Base-by-base conservation (phyloP, 2,888 invertebrate genomes). In the Xestia ashworthii region DNA sequence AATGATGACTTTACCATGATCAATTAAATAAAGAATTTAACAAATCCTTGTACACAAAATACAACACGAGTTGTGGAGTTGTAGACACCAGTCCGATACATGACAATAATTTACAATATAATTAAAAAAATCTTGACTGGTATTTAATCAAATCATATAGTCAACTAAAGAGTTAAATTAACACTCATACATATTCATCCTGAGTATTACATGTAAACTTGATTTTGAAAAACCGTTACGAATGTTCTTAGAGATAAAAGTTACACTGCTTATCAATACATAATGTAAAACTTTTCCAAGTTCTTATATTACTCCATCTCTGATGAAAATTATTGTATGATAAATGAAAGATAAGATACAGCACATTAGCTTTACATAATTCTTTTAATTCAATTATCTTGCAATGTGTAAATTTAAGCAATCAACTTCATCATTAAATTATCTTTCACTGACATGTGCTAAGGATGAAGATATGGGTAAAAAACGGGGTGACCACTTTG, bases 321-420 rank as follows among this genome's bases (percentile, higher is more conserved):
- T 64, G 60, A 65, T 81, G 32, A 4, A 71, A 76, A 71, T 65
- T 38, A 73, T 76, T 81, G 22, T 53, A 19, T 46, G 68, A 74
- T 71, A 32, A 32, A 74, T 71, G 11, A 25, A 48, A 46, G 75
- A 86, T 87, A 85, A 79, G 83, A 86, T 86, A 86, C 8, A 55
- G 38, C 80, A 83, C 71, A 71, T 78, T 16, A 44, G 25, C 14
- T 55, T 74, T 62, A 77, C 53, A 78, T 78, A 66, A 67, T 65
- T 71, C 44, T 50, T 44, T n/a, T 65, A 76, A 76, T 76, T 65
- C 1, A n/a, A 46, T 73, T 72, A 70, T 50, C 44, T 55, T 16
- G 8, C n/a, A 3, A 68, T 55, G 53, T 41, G 25, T 48, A 46
- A 65, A 66, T 41, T 41, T 48, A 65, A 55, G 16, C 16, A 46